A percentile compares a stretch with the other conserved stretches of the same genome.
phyloP scores from a whole-genome alignment of 2,113 vertebrate genomes.

The Ageneiosus marmoratus region DNA sequence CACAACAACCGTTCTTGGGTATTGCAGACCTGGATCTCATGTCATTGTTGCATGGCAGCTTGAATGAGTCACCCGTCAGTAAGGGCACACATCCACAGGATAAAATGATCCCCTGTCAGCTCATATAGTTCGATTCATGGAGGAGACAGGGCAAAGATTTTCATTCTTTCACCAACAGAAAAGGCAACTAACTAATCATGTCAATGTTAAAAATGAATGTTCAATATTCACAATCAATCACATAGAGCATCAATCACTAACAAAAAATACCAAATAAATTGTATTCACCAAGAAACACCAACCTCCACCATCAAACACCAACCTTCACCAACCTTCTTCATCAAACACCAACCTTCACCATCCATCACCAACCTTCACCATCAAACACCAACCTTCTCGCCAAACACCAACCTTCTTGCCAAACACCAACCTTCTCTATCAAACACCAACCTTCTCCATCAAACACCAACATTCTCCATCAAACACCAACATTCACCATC shows the following conservation, averaged over 20 bases:
- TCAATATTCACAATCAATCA: background rate
- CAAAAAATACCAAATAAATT: background rate
- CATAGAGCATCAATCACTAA: background rate
- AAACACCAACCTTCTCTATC: background rate
- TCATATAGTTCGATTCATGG: background rate
- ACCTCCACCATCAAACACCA: background rate
- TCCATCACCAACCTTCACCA: background rate
- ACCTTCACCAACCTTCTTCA: background rate
- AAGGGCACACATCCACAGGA: background rate
- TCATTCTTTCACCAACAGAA: background rate
- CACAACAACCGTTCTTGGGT: background rate
- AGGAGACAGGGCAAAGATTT: background rate
- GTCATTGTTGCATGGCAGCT: background rate
- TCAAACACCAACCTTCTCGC: background rate
- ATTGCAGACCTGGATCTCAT: slow-evolving; percentile 7
- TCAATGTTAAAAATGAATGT: background rate
- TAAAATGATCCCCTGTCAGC: background rate
- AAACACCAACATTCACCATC: background rate
- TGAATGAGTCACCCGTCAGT: background rate
- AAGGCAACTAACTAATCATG: background rate
- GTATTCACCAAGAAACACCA: background rate
- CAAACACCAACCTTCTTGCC: background rate
- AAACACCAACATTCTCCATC: background rate
- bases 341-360: background rate
- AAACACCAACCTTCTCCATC: too few relatives aligned